Base-by-base conservation (phyloP, 2,113 vertebrate genomes). In the Odontophorus gujanensis region DNA sequence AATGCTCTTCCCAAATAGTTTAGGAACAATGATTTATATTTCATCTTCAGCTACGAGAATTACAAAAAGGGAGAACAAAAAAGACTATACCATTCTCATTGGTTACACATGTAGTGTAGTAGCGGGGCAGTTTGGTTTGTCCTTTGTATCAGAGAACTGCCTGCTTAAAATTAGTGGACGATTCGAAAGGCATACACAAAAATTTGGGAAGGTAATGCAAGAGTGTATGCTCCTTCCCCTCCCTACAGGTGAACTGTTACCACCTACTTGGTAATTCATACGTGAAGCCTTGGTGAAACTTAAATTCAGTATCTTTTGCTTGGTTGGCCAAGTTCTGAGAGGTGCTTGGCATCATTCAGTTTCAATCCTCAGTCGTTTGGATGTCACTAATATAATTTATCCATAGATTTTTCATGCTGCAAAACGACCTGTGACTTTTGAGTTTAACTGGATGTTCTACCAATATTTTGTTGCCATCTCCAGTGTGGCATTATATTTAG, bases 1-100 rank as follows among this genome's bases (percentile, higher is more conserved):
- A 96, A 96, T 92, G 88, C 88, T 80, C 71, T 89, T 96, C 87
- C 94, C 71, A 0, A 87, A 85, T 7, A 96, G 84, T 87, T 93
- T 89, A 81, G 81, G 78, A 93, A 77, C 75, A 91, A 82, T 87
- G 74, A 92, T 92, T 90, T 89, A 69, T 87, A 93, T 85, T 92
- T 96, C 10, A 0, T 92, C 71, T 93, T 82, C 65, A 86, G 80
- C 76, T 78, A 65, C 25, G 42, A 90, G 65, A 13, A 77, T 25
- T 0, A 32, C 30, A 57, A 36, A 77, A 77, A 66, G 2, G 4
- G 3, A 36, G 4, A 26, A 10, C 17, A 78, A 47, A 87, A 87
- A 78, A 73, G 19, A 48, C 81, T 73, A 32, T 67, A 48, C 11
- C 58, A 89, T 82, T 79, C 84, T 93, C 92, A 94, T 85, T 81